Evolutionary conservation across 2,888 invertebrate genomes (phyloP).

Genomic region (Octodonta nipae): DNA sequence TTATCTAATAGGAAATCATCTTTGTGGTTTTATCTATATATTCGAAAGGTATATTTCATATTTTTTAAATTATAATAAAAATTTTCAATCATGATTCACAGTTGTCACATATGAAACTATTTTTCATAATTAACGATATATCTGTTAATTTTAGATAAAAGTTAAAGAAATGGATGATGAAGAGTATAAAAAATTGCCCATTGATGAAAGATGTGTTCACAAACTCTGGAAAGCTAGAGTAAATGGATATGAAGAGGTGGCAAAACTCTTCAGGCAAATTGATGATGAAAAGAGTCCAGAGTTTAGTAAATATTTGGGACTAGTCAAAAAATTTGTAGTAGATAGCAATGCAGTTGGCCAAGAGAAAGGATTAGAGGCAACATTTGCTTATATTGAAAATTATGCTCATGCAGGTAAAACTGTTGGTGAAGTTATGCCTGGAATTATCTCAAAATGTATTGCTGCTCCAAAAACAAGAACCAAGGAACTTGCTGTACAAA

Average conservation of each 20-base stretch:
- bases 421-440: constrained; percentile 62
- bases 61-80: too few species aligned
- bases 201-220: constrained; percentile 85
- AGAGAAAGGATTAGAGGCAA: constrained; percentile 88
- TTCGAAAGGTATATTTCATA: too few species aligned
- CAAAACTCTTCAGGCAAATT: constrained; percentile 73
- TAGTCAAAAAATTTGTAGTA: constrained; percentile 86
- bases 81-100: too few species aligned
- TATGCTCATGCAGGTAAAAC: constrained; percentile 77
- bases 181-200: constrained; percentile 71
- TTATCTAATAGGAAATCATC: too few species aligned
- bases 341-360: constrained; percentile 92
- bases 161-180: constrained; percentile 33
- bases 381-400: constrained; percentile 81
- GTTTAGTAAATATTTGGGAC: constrained; percentile 78
- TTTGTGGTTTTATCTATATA: too few species aligned
- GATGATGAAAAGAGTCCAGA: constrained; percentile 89
- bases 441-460: constrained; percentile 83
- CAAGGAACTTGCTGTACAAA: constrained; percentile 77
- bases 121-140: too few species aligned
- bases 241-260: constrained; percentile 86
- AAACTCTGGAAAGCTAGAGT: constrained; percentile 93
- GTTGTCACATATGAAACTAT: too few species aligned
- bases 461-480: constrained; percentile 84
- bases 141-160: too few species aligned